phyloP scores from a whole-genome alignment of 2,888 invertebrate species.

The Minunthozetes semirufus region DNA sequence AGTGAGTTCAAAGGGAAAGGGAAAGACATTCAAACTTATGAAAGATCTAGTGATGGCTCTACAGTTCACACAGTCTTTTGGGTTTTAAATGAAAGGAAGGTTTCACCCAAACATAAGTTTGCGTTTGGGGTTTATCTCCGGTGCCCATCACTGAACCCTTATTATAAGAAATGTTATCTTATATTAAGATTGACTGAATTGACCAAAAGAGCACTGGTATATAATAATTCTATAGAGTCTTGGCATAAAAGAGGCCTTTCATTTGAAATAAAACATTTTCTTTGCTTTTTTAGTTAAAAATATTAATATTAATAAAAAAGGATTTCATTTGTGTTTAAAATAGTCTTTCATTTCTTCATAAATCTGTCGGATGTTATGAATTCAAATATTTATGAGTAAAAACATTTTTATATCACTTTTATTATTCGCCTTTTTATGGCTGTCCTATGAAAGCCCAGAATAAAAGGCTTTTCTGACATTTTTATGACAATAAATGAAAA shows the following conservation, averaged over 20 bases:
- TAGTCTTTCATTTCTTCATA: neutral
- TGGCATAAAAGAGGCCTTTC: neutral
- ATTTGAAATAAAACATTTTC: neutral
- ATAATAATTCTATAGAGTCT: neutral
- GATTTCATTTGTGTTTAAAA: slow-evolving; percentile 9
- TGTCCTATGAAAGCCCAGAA: neutral
- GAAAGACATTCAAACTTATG: too few species aligned
- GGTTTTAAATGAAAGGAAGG: too few species aligned
- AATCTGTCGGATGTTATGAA: neutral
- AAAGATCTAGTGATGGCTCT: too few species aligned
- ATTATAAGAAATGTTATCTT: too few species aligned
- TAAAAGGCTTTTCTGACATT: neutral
- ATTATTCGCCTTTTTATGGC: neutral
- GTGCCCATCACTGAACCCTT: too few species aligned
- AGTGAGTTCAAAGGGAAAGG: too few species aligned
- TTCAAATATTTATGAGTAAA: neutral
- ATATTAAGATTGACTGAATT: neutral
- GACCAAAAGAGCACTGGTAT: neutral
- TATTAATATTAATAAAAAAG: neutral
- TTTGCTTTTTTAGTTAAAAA: neutral
- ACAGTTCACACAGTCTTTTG: too few species aligned
- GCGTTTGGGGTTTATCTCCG: too few species aligned
- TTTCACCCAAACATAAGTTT: too few species aligned
- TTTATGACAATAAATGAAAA: neutral
- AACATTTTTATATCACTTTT: neutral